Percentiles rank a stretch among this genome's conserved stretches.
Evolutionary conservation across 2,888 invertebrate genomes (phyloP).

Genomic region (Drosophila peninsularis): DNA sequence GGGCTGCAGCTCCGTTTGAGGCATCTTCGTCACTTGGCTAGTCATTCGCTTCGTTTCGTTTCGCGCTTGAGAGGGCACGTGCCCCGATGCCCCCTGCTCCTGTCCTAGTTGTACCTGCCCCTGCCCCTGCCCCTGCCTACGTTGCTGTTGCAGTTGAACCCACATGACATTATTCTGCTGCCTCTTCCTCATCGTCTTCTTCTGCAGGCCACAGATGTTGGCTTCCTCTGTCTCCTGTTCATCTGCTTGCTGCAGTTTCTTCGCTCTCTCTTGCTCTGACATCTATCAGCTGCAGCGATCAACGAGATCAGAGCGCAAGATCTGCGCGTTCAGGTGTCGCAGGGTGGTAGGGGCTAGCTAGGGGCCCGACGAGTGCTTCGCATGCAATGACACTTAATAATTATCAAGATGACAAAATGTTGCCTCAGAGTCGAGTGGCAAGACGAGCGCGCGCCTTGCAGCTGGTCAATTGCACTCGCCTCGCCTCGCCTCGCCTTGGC

Average conservation of each 20-base stretch:
- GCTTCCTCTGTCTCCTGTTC: background rate
- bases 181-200: conserved; percentile 13
- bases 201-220: conserved; percentile 10
- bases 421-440: conserved; percentile 37
- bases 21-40: conserved; percentile 47
- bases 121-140: background rate
- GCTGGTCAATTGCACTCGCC: conserved; percentile 43
- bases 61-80: conserved; percentile 81
- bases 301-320: conserved; percentile 16
- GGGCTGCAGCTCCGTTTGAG: conserved; percentile 15
- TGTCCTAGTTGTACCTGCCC: conserved; percentile 4
- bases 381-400: conserved; percentile 56
- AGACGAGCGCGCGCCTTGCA: conserved; percentile 40
- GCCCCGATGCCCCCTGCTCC: conserved; percentile 33
- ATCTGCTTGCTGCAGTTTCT: conserved; percentile 26
- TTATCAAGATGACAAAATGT: conserved; percentile 71
- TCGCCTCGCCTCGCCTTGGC: background rate
- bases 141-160: conserved; percentile 50
- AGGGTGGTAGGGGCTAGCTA: conserved; percentile 1
- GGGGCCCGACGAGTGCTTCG: conserved; percentile 22
- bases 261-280: background rate
- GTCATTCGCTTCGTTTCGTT: conserved; percentile 50
- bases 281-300: conserved; percentile 18
- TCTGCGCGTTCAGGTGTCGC: conserved; percentile 31
- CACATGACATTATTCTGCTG: conserved; percentile 69